These are phyloP conservation scores for Himalopsyche japonica DNA, from an alignment of 2,888 invertebrate species.

Conservation along the genomic window DNA sequence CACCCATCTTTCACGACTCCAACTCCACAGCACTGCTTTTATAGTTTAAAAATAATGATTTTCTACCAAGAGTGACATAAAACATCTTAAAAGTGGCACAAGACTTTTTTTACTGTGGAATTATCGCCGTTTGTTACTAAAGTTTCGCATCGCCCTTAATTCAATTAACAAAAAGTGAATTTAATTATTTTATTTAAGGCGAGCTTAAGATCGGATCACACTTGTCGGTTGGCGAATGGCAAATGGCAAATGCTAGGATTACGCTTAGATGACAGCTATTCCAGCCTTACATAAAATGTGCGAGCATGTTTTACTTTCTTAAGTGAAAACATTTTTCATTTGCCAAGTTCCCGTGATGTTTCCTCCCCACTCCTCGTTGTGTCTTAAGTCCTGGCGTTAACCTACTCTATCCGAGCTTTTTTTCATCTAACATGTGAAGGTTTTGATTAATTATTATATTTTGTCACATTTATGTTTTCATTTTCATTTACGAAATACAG, in stretches of 20 bases:
- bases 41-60: no score
- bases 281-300: slow-evolving; percentile 28
- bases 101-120: no score
- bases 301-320: slow-evolving; percentile 25
- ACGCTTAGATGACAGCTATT: background rate
- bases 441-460: background rate
- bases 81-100: no score
- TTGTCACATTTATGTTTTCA: background rate
- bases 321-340: slow-evolving; percentile 34
- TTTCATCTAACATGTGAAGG: background rate
- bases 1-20: no score
- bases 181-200: background rate
- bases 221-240: background rate
- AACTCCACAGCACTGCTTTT: no score
- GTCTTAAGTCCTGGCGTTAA: background rate
- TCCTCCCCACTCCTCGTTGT: background rate
- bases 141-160: no score
- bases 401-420: background rate
- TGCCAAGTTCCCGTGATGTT: slow-evolving; percentile 14
- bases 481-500: background rate
- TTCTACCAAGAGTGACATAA: no score
- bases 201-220: background rate
- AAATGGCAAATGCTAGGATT: background rate
- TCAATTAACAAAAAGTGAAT: background rate
- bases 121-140: no score